Percentiles rank a stretch among this genome's conserved stretches.
These are phyloP conservation scores for Diplodus sargus DNA, from an alignment of 2,797 vertebrate species.

Conservation along the genomic window DNA sequence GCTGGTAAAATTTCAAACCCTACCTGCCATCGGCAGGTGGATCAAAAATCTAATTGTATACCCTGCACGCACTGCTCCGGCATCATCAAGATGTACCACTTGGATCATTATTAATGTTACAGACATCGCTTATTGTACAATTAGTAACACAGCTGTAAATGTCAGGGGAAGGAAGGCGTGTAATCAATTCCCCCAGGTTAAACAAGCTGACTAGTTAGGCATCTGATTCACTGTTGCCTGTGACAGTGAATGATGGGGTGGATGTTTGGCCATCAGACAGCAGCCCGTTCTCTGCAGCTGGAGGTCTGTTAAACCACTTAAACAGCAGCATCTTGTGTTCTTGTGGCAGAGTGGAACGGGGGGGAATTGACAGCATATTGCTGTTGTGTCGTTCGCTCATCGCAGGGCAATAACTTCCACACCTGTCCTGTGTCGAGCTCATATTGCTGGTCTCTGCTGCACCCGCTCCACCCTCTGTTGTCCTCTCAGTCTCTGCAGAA, in stretches of 20 bases:
- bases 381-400: constrained; percentile 37
- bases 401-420: constrained; percentile 63
- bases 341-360: constrained; percentile 36
- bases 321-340: constrained; percentile 62
- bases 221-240: constrained; percentile 58
- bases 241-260: constrained; percentile 73
- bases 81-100: too few species aligned
- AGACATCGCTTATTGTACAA: constrained; percentile 64
- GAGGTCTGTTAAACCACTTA: constrained; percentile 53
- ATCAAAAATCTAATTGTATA: too few species aligned
- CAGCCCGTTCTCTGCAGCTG: constrained; percentile 57
- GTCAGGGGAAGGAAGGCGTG: constrained; percentile 60
- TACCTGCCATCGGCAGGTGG: too few species aligned
- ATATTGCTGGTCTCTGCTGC: not conserved
- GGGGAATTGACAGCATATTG: constrained; percentile 71
- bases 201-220: constrained; percentile 61
- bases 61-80: too few species aligned
- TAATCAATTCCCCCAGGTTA: constrained; percentile 72
- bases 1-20: too few species aligned
- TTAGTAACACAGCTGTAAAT: constrained; percentile 68
- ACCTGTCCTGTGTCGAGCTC: constrained; percentile 53
- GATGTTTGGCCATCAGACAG: constrained; percentile 52
- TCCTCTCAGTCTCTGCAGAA: not conserved
- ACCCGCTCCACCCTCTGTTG: constrained; percentile 8
- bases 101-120: constrained; percentile 60